Conservation (phyloP, 2,888 invertebrate species). For the Folsomia candida region DNA sequence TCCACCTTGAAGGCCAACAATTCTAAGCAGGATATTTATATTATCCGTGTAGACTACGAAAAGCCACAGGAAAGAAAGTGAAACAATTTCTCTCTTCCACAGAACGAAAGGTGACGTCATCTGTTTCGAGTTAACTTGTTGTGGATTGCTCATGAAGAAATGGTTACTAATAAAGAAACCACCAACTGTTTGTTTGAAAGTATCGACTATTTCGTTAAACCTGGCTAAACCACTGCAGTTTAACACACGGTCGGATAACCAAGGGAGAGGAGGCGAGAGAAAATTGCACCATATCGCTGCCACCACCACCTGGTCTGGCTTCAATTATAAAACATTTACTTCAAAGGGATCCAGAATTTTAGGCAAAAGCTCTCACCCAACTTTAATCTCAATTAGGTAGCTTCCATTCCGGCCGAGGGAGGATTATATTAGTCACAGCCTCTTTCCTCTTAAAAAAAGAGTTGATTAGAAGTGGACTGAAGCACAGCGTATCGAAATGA, state of each 20-base stretch:
- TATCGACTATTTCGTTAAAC: not conserved
- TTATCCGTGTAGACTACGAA: no score
- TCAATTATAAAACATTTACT: conserved; percentile 8
- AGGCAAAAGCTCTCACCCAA: not conserved
- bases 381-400: conserved; percentile 7
- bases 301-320: conserved; percentile 2
- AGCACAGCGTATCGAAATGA: not conserved
- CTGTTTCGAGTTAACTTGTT: no score
- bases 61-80: no score
- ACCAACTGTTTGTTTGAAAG: not conserved
- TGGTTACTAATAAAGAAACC: not conserved
- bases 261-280: not conserved
- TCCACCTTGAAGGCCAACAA: no score
- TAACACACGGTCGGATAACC: not conserved
- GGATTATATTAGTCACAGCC: not conserved
- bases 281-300: not conserved
- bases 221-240: not conserved
- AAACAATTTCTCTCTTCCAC: no score
- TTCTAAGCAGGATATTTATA: no score
- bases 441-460: not conserved
- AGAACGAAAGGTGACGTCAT: no score
- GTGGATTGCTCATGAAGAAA: no score
- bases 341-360: not conserved
- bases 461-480: conserved; percentile 1
- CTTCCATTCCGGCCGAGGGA: not conserved